phyloP scores from a whole-genome alignment of 2,113 vertebrate genomes.

The Dromas ardeola region DNA sequence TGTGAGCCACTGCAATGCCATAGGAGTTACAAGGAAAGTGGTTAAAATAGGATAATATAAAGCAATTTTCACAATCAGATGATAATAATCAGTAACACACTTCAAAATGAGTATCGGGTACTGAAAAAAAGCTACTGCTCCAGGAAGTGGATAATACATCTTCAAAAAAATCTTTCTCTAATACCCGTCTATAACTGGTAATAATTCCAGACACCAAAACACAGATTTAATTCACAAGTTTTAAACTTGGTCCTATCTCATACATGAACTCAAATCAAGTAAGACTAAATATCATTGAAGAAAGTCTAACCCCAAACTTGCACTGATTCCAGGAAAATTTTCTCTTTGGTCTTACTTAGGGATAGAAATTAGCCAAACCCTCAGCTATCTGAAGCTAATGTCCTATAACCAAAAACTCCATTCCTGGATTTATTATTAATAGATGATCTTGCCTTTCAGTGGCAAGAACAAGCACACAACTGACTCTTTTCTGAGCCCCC shows the following conservation, averaged over 20 bases:
- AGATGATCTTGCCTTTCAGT: not conserved
- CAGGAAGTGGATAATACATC: not conserved
- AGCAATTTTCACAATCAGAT: not conserved
- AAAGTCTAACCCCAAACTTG: not conserved
- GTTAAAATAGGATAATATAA: not conserved
- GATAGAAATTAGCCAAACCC: conserved; percentile 4
- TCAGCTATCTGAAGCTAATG: conserved; percentile 8
- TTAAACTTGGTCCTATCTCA: not conserved
- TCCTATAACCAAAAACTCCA: not conserved
- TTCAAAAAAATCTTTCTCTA: not conserved
- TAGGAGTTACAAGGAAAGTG: not conserved
- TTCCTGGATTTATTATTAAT: not conserved
- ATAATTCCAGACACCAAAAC: not conserved
- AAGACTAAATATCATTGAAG: not conserved
- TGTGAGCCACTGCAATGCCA: not conserved
- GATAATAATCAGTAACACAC: not conserved
- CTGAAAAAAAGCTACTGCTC: not conserved
- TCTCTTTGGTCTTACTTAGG: not conserved
- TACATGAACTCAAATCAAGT: not conserved
- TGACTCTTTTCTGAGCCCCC: not conserved
- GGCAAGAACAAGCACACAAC: not conserved
- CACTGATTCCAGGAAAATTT: not conserved
- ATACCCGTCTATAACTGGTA: not conserved
- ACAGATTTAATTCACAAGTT: not conserved
- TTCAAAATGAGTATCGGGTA: not conserved